Evolutionary conservation across 1,140 invertebrate genomes (phyloP).

Genomic region (Nephila pilipes): DNA sequence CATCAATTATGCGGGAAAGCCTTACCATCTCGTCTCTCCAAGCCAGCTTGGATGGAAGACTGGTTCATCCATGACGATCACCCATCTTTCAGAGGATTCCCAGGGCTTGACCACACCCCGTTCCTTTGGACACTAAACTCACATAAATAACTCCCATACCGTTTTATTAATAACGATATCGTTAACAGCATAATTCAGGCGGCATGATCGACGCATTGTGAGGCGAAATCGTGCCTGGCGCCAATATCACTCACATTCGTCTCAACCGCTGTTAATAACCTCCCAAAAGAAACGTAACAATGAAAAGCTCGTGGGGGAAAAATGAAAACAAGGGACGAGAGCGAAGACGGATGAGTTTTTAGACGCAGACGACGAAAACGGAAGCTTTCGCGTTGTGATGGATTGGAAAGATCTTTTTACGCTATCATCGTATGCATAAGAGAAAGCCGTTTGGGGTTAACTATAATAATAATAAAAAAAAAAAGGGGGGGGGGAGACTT

Average conservation of each 20-base stretch:
- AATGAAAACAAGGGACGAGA: background rate
- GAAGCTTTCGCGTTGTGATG: constrained; percentile 42
- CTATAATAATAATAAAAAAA: background rate
- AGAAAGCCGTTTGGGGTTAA: background rate
- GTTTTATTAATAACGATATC: constrained; percentile 68
- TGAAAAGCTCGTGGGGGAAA: background rate
- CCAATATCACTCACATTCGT: constrained; percentile 67
- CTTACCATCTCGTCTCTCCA: no score
- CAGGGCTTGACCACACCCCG: constrained; percentile 12
- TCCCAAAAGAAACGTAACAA: background rate
- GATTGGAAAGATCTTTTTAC: constrained; percentile 39
- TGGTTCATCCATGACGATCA: background rate
- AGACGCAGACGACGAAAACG: constrained; percentile 45
- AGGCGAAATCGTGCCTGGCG: constrained; percentile 53
- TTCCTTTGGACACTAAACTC: background rate
- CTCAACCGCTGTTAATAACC: constrained; percentile 57
- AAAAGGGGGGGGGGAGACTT: no score
- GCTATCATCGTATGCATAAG: constrained; percentile 20
- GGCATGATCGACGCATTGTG: constrained; percentile 53
- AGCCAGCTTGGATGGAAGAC: no score
- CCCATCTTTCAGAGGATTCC: background rate
- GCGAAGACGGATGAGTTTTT: constrained; percentile 58
- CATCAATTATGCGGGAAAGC: no score
- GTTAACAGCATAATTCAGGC: constrained; percentile 47
- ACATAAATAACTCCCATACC: constrained; percentile 49